phyloP scores from a whole-genome alignment of 2,113 vertebrate species.

The Rhinichthys klamathensis region DNA sequence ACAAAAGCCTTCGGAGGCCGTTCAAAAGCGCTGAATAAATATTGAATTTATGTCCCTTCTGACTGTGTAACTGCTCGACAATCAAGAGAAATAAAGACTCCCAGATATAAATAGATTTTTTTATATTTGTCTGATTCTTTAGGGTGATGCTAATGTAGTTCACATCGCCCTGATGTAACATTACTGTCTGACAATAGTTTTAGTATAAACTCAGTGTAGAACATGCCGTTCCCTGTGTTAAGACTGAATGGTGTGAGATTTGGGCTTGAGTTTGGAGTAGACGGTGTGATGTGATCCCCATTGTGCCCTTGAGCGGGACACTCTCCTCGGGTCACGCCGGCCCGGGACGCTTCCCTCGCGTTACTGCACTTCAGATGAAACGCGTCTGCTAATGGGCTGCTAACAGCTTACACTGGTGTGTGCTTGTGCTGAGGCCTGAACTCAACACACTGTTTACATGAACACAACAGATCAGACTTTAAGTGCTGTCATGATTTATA shows the following conservation, averaged over 20 bases:
- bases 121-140: not conserved
- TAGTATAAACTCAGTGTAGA: too few species aligned
- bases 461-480: not conserved
- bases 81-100: conserved; percentile 39
- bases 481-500: conserved; percentile 25
- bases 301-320: too few species aligned
- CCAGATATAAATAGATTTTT: conserved; percentile 29
- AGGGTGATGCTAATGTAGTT: not conserved
- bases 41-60: conserved; percentile 70
- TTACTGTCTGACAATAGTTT: not conserved
- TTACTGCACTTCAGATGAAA: not conserved
- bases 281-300: too few species aligned
- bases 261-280: too few species aligned
- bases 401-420: not conserved
- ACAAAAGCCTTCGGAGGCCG: conserved; percentile 64
- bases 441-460: not conserved
- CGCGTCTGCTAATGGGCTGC: not conserved
- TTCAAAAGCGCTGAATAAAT: conserved; percentile 73
- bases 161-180: not conserved
- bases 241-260: too few species aligned
- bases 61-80: conserved; percentile 49
- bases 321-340: too few species aligned
- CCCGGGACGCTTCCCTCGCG: not conserved
- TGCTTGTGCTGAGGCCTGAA: not conserved
- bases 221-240: not conserved